A percentile compares a stretch with the other conserved stretches of the same genome.
Conservation (phyloP, 2,888 invertebrate species). For the Phragmatobia fuliginosa region DNA sequence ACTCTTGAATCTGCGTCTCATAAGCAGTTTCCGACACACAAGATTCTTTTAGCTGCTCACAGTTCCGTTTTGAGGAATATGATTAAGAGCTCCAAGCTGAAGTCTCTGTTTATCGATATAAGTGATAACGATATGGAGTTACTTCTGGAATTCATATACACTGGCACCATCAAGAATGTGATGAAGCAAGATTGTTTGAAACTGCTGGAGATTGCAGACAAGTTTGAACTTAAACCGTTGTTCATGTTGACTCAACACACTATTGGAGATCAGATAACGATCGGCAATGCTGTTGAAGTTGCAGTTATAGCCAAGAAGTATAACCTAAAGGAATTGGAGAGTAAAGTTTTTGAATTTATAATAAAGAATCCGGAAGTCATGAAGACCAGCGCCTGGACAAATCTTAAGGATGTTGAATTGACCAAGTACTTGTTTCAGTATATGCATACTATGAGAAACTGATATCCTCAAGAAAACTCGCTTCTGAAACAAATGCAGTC, state of each 20-base stretch:
- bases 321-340: constrained; percentile 60
- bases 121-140: constrained; percentile 67
- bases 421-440: constrained; percentile 68
- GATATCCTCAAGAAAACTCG: constrained; percentile 17
- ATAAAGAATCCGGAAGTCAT: constrained; percentile 67
- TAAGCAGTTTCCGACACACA: constrained; percentile 67
- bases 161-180: constrained; percentile 67
- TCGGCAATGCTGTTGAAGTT: constrained; percentile 70
- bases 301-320: constrained; percentile 71
- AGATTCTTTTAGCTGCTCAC: constrained; percentile 70
- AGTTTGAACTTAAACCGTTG: constrained; percentile 63
- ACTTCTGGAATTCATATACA: constrained; percentile 73
- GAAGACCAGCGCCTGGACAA: constrained; percentile 68
- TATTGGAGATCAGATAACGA: constrained; percentile 62
- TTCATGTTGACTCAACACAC: constrained; percentile 60
- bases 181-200: constrained; percentile 62
- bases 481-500: constrained; percentile 31
- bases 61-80: constrained; percentile 66
- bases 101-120: constrained; percentile 59
- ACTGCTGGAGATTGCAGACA: constrained; percentile 65
- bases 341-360: constrained; percentile 66
- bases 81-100: constrained; percentile 55
- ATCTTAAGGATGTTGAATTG: constrained; percentile 69
- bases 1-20: constrained; percentile 60
- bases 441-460: constrained; percentile 38